Evolutionary conservation across 2,888 invertebrate species (phyloP).

Genomic region (Phortica magna): DNA sequence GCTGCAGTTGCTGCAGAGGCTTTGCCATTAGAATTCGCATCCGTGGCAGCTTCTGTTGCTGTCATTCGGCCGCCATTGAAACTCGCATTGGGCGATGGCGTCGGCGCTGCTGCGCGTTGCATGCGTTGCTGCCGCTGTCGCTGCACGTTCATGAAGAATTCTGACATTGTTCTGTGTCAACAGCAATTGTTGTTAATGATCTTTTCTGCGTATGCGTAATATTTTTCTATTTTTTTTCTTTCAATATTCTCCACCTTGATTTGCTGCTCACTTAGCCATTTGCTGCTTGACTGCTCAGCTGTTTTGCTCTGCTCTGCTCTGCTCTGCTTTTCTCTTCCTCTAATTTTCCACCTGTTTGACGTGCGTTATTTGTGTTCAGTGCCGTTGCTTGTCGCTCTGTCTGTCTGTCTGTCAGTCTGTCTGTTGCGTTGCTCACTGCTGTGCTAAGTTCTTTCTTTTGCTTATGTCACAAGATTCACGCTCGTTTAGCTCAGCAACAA

Average conservation of each 20-base stretch:
- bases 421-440: neutral
- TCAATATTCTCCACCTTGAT: neutral
- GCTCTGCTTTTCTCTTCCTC: constrained; percentile 34
- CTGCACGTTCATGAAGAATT: constrained; percentile 59
- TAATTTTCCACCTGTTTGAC: constrained; percentile 62
- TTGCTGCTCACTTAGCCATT: neutral
- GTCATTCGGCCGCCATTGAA: constrained; percentile 16
- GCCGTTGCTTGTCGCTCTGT: constrained; percentile 35
- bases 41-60: constrained; percentile 31
- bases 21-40: constrained; percentile 22
- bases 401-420: constrained; percentile 10
- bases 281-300: constrained; percentile 11
- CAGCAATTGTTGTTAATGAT: neutral
- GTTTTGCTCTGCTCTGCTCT: constrained; percentile 16
- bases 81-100: constrained; percentile 33
- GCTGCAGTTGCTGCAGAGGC: too few species aligned
- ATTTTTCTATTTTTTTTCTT: neutral
- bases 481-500: constrained; percentile 46
- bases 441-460: too few species aligned
- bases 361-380: constrained; percentile 43
- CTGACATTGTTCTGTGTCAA: constrained; percentile 59
- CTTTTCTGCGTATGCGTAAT: neutral
- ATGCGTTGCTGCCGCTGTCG: constrained; percentile 33
- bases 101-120: constrained; percentile 39
- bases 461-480: constrained; percentile 36